A percentile compares a stretch with the other conserved stretches of the same genome.
Conservation (phyloP, 2,797 vertebrate species). For the Acipenser ruthenus region DNA sequence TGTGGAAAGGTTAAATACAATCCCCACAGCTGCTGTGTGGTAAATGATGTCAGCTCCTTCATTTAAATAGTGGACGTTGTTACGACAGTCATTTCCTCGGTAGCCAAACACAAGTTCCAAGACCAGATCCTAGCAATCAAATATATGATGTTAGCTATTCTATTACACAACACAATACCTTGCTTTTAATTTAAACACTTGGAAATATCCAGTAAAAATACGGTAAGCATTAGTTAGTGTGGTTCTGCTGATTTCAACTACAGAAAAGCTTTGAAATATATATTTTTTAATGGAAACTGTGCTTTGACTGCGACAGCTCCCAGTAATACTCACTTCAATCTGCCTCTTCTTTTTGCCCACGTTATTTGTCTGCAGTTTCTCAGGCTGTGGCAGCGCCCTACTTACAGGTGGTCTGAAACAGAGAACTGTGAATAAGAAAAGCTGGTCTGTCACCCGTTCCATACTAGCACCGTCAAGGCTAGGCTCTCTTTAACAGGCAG, state of each 20-base stretch:
- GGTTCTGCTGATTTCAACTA: no score
- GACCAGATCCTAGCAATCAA: slow-evolving; percentile 72
- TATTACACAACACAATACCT: no score
- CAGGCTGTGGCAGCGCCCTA: slow-evolving; percentile 88
- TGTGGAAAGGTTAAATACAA: slow-evolving; percentile 90
- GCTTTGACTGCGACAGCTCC: no score
- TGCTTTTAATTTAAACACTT: no score
- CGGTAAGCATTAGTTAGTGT: no score
- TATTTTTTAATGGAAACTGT: no score
- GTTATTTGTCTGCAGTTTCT: slow-evolving; percentile 96
- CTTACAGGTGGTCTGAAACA: slow-evolving; percentile 94
- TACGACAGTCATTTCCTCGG: slow-evolving; percentile 93
- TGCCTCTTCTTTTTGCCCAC: slow-evolving; percentile 98
- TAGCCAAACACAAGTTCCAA: slow-evolving; percentile 95
- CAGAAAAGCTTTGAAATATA: no score
- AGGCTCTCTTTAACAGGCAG: neutral
- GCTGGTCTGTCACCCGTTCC: slow-evolving; percentile 39
- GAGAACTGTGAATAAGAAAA: slow-evolving; percentile 60
- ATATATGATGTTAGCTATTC: no score
- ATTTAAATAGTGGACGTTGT: slow-evolving; percentile 97
- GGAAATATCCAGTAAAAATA: no score
- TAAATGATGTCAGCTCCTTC: slow-evolving; percentile 95
- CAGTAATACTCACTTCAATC: slow-evolving; percentile 63
- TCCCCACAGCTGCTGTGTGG: slow-evolving; percentile 88
- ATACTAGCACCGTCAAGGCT: slow-evolving; percentile 24